These are phyloP conservation scores for Apteryx mantelli DNA, from an alignment of 2,113 vertebrate genomes.

Conservation along the genomic window DNA sequence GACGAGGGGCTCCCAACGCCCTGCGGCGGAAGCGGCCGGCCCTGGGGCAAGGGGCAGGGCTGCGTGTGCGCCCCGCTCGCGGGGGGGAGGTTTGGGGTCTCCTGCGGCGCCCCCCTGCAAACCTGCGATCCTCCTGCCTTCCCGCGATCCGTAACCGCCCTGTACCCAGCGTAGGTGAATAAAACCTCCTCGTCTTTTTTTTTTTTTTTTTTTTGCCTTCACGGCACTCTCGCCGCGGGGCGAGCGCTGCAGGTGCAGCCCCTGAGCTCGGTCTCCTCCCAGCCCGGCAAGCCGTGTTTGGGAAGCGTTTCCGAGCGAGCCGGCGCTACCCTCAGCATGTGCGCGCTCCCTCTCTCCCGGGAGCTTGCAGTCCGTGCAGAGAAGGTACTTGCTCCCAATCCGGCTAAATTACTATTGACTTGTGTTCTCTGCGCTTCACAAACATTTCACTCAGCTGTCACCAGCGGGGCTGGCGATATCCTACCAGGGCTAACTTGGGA, in stretches of 20 bases:
- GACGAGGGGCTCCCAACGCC: rapidly evolving
- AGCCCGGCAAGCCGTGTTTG: background rate
- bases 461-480: slow-evolving; percentile 61
- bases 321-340: background rate
- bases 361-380: slow-evolving; percentile 65
- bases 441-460: slow-evolving; percentile 72
- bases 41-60: rapidly evolving
- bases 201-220: background rate
- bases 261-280: background rate
- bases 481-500: slow-evolving; percentile 75
- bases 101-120: rapidly evolving
- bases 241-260: rapidly evolving
- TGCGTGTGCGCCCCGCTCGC: rapidly evolving
- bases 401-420: slow-evolving; percentile 80
- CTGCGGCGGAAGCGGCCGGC: background rate
- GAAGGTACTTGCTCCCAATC: slow-evolving; percentile 75
- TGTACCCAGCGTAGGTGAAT: too few species aligned
- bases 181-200: background rate
- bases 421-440: slow-evolving; percentile 76
- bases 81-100: rapidly evolving
- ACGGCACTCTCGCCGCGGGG: background rate
- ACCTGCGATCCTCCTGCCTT: rapidly evolving
- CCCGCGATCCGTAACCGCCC: rapidly evolving
- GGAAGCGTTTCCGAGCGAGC: background rate
- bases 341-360: background rate